Percentiles rank a stretch among this genome's conserved stretches.
Evolutionary conservation across 2,797 vertebrate species (phyloP).

Genomic region (Loriculus beryllinus): DNA sequence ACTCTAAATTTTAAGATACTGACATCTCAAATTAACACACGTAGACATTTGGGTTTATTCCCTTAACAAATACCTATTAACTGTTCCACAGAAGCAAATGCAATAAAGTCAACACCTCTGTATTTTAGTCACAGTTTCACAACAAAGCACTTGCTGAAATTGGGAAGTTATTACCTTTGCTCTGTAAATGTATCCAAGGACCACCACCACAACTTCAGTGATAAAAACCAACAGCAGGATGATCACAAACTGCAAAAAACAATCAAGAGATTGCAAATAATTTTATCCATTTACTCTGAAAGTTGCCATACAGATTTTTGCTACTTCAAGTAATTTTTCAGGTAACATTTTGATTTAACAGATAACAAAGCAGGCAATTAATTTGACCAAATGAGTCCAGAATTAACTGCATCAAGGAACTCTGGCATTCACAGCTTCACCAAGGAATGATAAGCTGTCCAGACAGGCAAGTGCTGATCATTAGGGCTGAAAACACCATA

Average conservation of each 20-base stretch:
- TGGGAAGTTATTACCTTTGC: conserved; percentile 85
- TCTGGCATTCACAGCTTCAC: neutral
- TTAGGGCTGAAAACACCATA: neutral
- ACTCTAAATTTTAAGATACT: neutral
- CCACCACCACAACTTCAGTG: conserved; percentile 94
- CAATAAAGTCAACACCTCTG: neutral
- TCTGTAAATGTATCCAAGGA: conserved; percentile 96
- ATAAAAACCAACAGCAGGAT: conserved; percentile 95
- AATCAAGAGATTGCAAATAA: neutral
- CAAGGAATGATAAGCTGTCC: neutral
- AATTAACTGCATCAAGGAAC: neutral
- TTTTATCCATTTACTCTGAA: neutral
- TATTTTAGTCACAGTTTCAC: neutral
- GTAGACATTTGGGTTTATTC: neutral
- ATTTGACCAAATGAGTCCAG: neutral
- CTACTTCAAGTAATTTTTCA: neutral
- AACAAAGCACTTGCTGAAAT: neutral
- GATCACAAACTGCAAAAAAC: conserved; percentile 88
- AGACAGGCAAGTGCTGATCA: neutral
- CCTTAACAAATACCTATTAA: neutral
- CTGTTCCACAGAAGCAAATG: neutral
- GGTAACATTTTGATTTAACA: neutral
- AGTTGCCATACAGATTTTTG: neutral
- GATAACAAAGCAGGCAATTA: neutral
- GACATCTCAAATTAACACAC: neutral